A percentile compares a stretch with the other conserved stretches of the same genome.
phyloP scores from a whole-genome alignment of 2,797 vertebrate genomes.

The Chloroceryle inda region DNA sequence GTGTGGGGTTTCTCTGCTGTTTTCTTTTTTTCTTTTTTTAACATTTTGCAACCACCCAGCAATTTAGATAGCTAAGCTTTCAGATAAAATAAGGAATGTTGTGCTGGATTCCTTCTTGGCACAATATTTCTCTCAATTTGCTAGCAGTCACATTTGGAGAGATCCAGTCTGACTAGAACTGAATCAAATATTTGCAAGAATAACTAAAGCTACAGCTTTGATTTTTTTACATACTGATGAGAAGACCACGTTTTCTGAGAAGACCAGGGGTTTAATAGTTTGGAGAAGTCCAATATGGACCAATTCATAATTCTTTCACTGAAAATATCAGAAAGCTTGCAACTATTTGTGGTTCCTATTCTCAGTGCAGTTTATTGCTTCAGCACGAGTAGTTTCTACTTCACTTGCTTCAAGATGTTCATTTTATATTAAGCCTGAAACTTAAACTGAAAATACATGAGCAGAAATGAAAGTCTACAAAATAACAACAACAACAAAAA shows the following conservation, averaged over 20 bases:
- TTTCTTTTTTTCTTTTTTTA: neutral
- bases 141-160: neutral
- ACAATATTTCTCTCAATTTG: neutral
- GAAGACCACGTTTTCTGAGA: neutral
- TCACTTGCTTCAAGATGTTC: neutral
- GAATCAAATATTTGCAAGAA: neutral
- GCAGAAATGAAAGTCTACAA: neutral
- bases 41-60: neutral
- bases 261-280: neutral
- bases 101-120: neutral
- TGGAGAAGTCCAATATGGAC: neutral
- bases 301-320: neutral
- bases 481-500: neutral
- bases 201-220: neutral
- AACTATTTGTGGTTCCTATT: neutral
- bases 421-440: neutral
- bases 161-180: neutral
- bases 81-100: constrained; percentile 45
- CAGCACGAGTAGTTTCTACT: neutral
- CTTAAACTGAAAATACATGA: neutral
- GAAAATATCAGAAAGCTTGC: neutral
- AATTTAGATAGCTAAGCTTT: constrained; percentile 49
- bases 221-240: neutral
- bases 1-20: neutral
- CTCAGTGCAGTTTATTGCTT: neutral